phyloP scores from a whole-genome alignment of 2,797 vertebrate species.

The Phoebastria nigripes region DNA sequence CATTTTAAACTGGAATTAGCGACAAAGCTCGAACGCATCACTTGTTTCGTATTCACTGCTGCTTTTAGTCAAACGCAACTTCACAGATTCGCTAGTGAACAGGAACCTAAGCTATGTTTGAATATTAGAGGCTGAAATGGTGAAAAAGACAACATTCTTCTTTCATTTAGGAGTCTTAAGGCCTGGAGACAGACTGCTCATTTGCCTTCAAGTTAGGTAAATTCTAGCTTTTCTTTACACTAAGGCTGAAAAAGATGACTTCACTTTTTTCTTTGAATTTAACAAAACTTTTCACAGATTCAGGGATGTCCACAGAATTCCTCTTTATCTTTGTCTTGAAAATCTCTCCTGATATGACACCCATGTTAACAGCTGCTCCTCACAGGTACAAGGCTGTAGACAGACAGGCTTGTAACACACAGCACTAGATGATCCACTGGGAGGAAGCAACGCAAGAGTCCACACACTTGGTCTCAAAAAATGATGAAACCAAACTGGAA shows the following conservation, averaged over 20 bases:
- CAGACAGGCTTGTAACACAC: not conserved
- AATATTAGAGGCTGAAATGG: not conserved
- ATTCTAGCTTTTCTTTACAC: not conserved
- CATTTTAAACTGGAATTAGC: not conserved
- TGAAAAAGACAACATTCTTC: not conserved
- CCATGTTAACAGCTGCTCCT: not conserved
- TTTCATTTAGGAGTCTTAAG: not conserved
- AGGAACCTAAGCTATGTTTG: not conserved
- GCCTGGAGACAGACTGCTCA: not conserved
- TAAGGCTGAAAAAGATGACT: not conserved
- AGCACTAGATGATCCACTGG: not conserved
- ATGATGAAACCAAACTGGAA: not conserved
- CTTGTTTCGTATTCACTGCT: not conserved
- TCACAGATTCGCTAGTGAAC: not conserved
- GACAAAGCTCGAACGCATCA: not conserved
- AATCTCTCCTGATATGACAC: not conserved
- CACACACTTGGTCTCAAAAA: not conserved
- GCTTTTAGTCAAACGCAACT: not conserved
- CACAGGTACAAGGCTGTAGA: not conserved
- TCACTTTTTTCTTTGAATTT: not conserved
- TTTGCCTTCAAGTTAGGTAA: not conserved
- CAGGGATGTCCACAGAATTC: not conserved
- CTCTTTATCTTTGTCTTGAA: not conserved
- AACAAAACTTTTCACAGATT: not conserved
- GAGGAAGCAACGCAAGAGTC: not conserved